Conservation (phyloP, 2,888 invertebrate genomes). For the Mystacides longicornis region DNA sequence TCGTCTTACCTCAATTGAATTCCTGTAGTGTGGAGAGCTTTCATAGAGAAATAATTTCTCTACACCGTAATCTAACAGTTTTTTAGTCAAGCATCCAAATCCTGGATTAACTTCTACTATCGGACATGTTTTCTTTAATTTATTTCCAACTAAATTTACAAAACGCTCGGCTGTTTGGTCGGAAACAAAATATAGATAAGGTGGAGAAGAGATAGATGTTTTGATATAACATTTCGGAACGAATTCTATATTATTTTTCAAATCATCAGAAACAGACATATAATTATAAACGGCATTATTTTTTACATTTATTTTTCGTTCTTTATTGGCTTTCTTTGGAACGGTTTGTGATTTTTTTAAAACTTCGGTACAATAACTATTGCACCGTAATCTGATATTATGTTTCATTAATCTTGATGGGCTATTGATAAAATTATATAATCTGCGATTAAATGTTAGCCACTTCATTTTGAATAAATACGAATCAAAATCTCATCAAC, state of each 20-base stretch:
- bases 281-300: neutral
- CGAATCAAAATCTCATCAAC: too few relatives aligned
- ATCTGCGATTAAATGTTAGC: too few relatives aligned
- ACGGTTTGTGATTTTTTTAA: too few relatives aligned
- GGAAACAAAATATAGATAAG: constrained; percentile 37
- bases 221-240: constrained; percentile 36
- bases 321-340: too few relatives aligned
- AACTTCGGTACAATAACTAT: too few relatives aligned
- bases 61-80: constrained; percentile 47
- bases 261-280: neutral
- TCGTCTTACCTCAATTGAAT: neutral
- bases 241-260: constrained; percentile 19
- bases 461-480: too few relatives aligned
- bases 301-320: too few relatives aligned
- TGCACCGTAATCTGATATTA: too few relatives aligned
- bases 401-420: too few relatives aligned
- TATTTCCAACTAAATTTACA: constrained; percentile 33
- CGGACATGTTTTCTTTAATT: constrained; percentile 34
- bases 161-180: constrained; percentile 38
- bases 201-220: neutral
- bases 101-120: constrained; percentile 67
- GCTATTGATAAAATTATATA: too few relatives aligned
- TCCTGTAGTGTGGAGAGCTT: constrained; percentile 40
- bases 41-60: constrained; percentile 55
- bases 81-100: constrained; percentile 53